These are phyloP conservation scores for Cephalopholis sonnerati DNA, from an alignment of 2,113 vertebrate genomes.

Conservation along the genomic window DNA sequence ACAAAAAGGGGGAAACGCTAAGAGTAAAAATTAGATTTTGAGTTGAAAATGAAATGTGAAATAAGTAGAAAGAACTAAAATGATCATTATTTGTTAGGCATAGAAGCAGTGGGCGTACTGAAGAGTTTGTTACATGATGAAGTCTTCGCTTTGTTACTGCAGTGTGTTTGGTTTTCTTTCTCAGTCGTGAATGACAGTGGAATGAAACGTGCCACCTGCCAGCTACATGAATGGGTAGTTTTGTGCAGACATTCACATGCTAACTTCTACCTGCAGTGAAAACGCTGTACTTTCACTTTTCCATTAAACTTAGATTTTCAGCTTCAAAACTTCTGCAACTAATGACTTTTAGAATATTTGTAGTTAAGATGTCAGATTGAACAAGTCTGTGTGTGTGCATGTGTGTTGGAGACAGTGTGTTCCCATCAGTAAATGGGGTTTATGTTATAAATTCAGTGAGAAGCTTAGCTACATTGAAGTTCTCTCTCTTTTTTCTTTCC, in stretches of 20 bases:
- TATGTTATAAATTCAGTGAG: slow-evolving; percentile 51
- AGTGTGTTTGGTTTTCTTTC: slow-evolving; percentile 5
- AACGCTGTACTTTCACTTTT: not conserved
- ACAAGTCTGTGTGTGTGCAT: not conserved
- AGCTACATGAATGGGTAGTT: not conserved
- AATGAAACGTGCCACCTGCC: slow-evolving; percentile 10
- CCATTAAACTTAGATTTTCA: slow-evolving; percentile 1
- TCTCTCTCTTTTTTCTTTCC: slow-evolving; percentile 23
- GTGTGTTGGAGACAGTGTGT: slow-evolving; percentile 5
- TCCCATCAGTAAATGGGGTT: slow-evolving; percentile 48
- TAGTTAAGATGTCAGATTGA: slow-evolving; percentile 6
- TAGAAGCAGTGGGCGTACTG: not conserved
- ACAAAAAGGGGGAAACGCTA: too few relatives aligned
- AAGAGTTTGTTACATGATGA: not conserved
- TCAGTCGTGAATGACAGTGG: slow-evolving; percentile 6
- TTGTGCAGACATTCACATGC: not conserved
- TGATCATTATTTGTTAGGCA: not conserved
- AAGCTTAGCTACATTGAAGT: slow-evolving; percentile 58
- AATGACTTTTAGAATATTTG: slow-evolving; percentile 20
- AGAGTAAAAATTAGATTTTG: not conserved
- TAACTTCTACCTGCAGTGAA: not conserved
- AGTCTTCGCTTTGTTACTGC: not conserved
- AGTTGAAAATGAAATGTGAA: not conserved
- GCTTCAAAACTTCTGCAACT: not conserved
- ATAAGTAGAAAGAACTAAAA: not conserved